These are phyloP conservation scores for Mayetiola destructor DNA, from an alignment of 2,888 invertebrate genomes.

Conservation along the genomic window DNA sequence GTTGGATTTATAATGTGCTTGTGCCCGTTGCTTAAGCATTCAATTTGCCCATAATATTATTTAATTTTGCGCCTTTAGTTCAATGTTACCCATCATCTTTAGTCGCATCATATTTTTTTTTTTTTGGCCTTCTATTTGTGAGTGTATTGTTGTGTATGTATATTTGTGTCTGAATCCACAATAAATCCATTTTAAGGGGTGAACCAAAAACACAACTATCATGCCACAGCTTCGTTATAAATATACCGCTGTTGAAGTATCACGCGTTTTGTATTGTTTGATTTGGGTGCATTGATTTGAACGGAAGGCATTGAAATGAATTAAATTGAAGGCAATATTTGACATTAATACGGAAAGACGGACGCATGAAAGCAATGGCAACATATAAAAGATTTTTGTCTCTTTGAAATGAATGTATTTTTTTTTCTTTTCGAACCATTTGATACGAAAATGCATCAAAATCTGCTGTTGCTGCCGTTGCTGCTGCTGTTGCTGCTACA, in stretches of 20 bases:
- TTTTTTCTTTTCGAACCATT: conserved; percentile 10
- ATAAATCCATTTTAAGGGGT: conserved; percentile 15
- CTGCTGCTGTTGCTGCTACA: no score
- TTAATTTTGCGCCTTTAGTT: no score
- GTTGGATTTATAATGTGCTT: neutral
- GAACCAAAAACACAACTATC: conserved; percentile 16
- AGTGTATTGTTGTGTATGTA: neutral
- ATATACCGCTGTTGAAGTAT: conserved; percentile 5
- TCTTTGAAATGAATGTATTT: neutral
- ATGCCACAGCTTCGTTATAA: conserved; percentile 14
- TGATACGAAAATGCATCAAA: conserved; percentile 11
- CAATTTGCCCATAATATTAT: conserved; percentile 13
- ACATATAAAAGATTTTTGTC: no score
- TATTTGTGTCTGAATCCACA: no score
- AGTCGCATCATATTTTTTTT: no score
- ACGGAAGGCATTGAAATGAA: no score
- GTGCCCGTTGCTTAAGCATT: conserved; percentile 1
- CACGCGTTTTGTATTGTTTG: neutral
- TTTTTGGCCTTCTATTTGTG: neutral
- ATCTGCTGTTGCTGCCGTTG: no score
- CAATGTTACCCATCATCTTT: no score
- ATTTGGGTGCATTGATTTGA: no score
- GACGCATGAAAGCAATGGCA: no score
- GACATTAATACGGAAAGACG: neutral
- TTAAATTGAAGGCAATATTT: neutral